Evolutionary conservation across 2,113 vertebrate genomes (phyloP).

Genomic region (Osmerus eperlanus): DNA sequence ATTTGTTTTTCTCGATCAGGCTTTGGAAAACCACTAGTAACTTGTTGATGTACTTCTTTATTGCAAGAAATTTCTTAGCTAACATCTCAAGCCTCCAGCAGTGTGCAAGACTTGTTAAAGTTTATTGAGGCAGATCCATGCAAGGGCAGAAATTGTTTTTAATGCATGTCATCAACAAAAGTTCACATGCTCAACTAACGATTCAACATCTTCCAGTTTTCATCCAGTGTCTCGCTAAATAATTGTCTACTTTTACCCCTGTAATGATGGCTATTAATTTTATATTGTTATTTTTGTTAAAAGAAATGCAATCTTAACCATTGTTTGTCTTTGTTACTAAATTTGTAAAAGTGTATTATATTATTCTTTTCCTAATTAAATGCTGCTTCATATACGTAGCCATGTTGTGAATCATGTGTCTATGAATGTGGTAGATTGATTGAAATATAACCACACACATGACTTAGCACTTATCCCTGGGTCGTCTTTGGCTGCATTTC

Average conservation of each 20-base stretch:
- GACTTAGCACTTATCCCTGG: no score
- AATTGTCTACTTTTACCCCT: neutral
- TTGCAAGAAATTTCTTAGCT: no score
- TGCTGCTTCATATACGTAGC: conserved; percentile 13
- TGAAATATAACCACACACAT: no score
- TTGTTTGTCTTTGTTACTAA: conserved; percentile 13
- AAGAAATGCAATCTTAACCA: conserved; percentile 17
- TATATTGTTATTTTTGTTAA: conserved; percentile 15
- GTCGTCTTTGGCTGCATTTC: no score
- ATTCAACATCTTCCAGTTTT: neutral
- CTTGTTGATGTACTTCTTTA: no score
- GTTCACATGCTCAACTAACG: neutral
- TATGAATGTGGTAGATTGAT: neutral
- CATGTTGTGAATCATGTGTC: neutral
- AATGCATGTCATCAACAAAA: neutral
- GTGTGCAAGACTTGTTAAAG: no score
- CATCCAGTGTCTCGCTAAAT: neutral
- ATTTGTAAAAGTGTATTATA: conserved; percentile 23
- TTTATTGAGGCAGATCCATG: no score
- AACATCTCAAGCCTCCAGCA: no score
- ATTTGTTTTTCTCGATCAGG: no score
- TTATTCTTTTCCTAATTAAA: conserved; percentile 15
- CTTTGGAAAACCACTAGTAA: no score
- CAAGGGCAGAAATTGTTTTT: no score
- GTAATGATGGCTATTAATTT: conserved; percentile 8